These are phyloP conservation scores for Hozukius guyotensis DNA, from an alignment of 2,797 vertebrate species.

Conservation along the genomic window DNA sequence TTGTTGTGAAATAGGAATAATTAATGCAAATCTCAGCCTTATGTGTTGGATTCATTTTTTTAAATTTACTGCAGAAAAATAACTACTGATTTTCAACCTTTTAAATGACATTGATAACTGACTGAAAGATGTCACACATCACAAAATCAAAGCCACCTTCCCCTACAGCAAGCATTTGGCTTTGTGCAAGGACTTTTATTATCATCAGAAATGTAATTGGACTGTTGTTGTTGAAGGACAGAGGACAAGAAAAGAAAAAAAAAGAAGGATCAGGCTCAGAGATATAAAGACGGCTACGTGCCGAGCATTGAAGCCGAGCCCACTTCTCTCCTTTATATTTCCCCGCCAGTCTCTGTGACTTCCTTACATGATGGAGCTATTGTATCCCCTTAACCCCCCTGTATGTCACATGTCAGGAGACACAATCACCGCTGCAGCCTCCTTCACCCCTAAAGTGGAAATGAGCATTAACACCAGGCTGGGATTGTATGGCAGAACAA, in stretches of 20 bases:
- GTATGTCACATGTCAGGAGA: conserved; percentile 74
- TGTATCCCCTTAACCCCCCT: conserved; percentile 70
- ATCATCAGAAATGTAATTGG: conserved; percentile 80
- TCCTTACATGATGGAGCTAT: conserved; percentile 70
- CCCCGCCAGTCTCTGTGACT: conserved; percentile 52
- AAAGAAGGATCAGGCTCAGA: conserved; percentile 51
- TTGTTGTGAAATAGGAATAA: background rate
- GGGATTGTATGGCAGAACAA: conserved; percentile 52
- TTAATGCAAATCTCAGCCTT: background rate
- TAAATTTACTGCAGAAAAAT: background rate
- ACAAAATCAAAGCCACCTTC: conserved; percentile 36
- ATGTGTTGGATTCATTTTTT: background rate
- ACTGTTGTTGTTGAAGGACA: conserved; percentile 82
- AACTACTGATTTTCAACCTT: background rate
- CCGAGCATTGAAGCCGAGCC: conserved; percentile 70
- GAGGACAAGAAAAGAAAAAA: conserved; percentile 51
- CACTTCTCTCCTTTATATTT: conserved; percentile 60
- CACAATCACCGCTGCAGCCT: conserved; percentile 68
- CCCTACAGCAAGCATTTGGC: conserved; percentile 22
- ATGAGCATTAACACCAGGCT: conserved; percentile 55
- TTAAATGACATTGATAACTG: conserved; percentile 12
- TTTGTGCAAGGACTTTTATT: conserved; percentile 59
- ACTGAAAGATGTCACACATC: conserved; percentile 12
- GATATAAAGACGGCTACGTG: conserved; percentile 64
- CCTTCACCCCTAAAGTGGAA: conserved; percentile 67